A percentile compares a stretch with the other conserved stretches of the same genome.
Conservation (phyloP, 2,113 vertebrate species). For the Brachyhypopomus occidentalis region DNA sequence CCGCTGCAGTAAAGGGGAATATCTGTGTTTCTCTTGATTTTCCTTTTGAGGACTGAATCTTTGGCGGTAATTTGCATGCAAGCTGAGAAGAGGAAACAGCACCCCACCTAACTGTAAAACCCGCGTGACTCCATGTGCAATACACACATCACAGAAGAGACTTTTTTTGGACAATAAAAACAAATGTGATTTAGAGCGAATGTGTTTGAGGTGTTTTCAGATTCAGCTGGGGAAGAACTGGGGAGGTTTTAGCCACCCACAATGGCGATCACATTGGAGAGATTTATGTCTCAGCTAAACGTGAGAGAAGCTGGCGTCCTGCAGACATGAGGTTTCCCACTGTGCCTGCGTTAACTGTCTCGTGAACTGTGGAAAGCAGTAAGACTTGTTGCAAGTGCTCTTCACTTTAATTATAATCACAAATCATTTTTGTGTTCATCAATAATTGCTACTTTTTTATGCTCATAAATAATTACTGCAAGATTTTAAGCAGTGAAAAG, state of each 20-base stretch:
- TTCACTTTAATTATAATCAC: slow-evolving; percentile 11
- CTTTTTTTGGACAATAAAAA: not conserved
- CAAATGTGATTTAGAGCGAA: not conserved
- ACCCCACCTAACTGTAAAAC: slow-evolving; percentile 2
- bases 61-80: slow-evolving; percentile 14
- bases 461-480: slow-evolving; percentile 51
- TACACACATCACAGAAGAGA: not conserved
- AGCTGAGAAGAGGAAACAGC: not conserved
- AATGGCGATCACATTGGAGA: slow-evolving; percentile 28
- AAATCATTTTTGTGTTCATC: not conserved
- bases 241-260: slow-evolving; percentile 42
- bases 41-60: not conserved
- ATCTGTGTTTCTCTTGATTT: not conserved
- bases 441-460: not conserved
- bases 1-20: not conserved
- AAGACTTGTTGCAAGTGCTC: not conserved
- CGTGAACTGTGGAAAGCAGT: not conserved
- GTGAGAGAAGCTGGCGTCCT: slow-evolving; percentile 16
- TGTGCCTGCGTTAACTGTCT: not conserved
- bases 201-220: slow-evolving; percentile 13
- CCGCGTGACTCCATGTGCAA: not conserved
- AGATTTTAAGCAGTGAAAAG: slow-evolving; percentile 48
- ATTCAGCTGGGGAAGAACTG: slow-evolving; percentile 17
- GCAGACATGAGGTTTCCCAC: slow-evolving; percentile 3
- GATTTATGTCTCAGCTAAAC: slow-evolving; percentile 31